phyloP scores from a whole-genome alignment of 1,140 invertebrate genomes.

The Leptoteleia sp. region DNA sequence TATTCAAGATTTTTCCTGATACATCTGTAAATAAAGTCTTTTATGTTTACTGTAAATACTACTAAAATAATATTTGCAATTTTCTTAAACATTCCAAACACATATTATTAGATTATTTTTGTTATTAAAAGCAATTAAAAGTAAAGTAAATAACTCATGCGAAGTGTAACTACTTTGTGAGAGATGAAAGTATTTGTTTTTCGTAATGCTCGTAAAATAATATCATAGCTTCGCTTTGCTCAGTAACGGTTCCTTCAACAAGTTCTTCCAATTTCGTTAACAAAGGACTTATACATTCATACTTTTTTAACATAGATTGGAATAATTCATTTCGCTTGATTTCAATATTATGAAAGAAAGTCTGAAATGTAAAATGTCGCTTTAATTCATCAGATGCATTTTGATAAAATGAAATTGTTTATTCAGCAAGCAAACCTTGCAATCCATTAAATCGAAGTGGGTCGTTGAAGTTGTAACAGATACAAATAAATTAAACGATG shows the following conservation, averaged over 20 bases:
- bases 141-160: no score
- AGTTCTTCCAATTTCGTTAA: constrained; percentile 91
- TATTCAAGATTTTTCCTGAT: constrained; percentile 86
- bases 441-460: no score
- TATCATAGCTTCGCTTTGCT: constrained; percentile 84
- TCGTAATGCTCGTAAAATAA: constrained; percentile 87
- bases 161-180: constrained; percentile 81
- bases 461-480: constrained; percentile 66
- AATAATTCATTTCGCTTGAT: constrained; percentile 85
- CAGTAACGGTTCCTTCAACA: constrained; percentile 85
- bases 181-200: constrained; percentile 84
- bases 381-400: no score
- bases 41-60: no score
- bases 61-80: no score
- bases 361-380: constrained; percentile 73
- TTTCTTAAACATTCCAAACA: no score
- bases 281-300: constrained; percentile 87
- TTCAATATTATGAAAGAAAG: constrained; percentile 86
- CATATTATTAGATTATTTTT: no score
- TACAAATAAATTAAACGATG: constrained; percentile 83
- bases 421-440: no score
- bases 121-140: no score
- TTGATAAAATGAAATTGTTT: no score
- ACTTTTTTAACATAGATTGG: constrained; percentile 85
- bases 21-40: constrained; percentile 62